phyloP scores from a whole-genome alignment of 2,113 vertebrate species.

The Myxocyprinus asiaticus region DNA sequence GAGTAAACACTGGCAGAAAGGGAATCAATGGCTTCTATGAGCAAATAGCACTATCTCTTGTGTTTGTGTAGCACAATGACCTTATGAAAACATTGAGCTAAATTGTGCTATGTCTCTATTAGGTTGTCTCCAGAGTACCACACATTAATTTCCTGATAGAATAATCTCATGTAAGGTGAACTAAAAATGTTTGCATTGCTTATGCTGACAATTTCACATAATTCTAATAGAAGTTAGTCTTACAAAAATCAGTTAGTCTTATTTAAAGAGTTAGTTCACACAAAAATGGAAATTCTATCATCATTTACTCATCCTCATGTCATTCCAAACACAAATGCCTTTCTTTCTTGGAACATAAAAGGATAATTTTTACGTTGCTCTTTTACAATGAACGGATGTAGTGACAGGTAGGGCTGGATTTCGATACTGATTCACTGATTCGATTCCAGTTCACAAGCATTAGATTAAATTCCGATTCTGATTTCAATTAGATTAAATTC shows the following conservation, averaged over 20 bases:
- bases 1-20: conserved; percentile 41
- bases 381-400: too few relatives aligned
- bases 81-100: conserved; percentile 35
- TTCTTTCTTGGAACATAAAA: too few relatives aligned
- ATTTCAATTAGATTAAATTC: too few relatives aligned
- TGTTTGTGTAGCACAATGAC: conserved; percentile 49
- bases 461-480: too few relatives aligned
- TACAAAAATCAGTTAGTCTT: not conserved
- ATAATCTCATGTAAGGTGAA: not conserved
- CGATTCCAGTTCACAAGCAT: too few relatives aligned
- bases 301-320: too few relatives aligned
- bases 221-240: not conserved
- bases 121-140: conserved; percentile 19
- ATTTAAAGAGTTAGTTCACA: not conserved
- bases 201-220: not conserved
- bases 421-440: too few relatives aligned
- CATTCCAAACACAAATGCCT: too few relatives aligned
- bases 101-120: conserved; percentile 44
- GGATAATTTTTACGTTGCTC: too few relatives aligned
- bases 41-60: conserved; percentile 27
- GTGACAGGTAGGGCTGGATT: too few relatives aligned
- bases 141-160: conserved; percentile 11
- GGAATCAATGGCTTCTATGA: conserved; percentile 41
- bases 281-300: too few relatives aligned
- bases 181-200: conserved; percentile 4